Base-by-base conservation (phyloP, 2,797 vertebrate species). In the Heliangelus exortis region DNA sequence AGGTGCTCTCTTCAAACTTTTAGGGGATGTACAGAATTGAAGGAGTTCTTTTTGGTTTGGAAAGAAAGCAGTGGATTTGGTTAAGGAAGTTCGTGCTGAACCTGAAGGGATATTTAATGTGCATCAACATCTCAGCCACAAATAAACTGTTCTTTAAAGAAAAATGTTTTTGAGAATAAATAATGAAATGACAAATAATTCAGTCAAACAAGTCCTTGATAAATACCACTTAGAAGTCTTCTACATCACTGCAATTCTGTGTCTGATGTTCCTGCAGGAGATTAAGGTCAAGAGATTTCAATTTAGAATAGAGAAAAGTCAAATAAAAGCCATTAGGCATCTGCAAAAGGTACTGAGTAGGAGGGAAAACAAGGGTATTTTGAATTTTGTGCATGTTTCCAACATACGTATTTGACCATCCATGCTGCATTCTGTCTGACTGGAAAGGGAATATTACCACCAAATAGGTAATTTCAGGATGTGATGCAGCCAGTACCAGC, bases 51-150 rank as follows among this genome's bases (percentile, higher is more conserved):
- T 95, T 97, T 89, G 92, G 93, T 89, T 94, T 90, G 93, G 79
- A 95, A 89, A 96, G 89, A 92, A 97, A 97, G 89, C 93, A 74
- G 69, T 90, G 87, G 89, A 96, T 97, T 97, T 97, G 62, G 57
- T 92, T 96, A 62, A 97, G 93, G 92, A 98, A 96, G 92, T 90
- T 22, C 89, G 84, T 93, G 80, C 89, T 96, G 93, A 72, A 87
- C 76, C 90, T 96, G 66, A 96, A 96, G 93, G 23, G 4, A 9
- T 95, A 84, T 83, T 63, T 90, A 83, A 25, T 78, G 55, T 92
- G 34, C 53, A 75, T 95, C 97, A 47, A 83, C 12, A 89, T 90
- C 90, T 97, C 7, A 15, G 43, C 23, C 45, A 51, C n/a, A 81
- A 72, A 95, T 92, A 72, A 87, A 21, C 33, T 55, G 59, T 84